These are phyloP conservation scores for Melieria omissa DNA, from an alignment of 2,888 invertebrate species.

Conservation along the genomic window DNA sequence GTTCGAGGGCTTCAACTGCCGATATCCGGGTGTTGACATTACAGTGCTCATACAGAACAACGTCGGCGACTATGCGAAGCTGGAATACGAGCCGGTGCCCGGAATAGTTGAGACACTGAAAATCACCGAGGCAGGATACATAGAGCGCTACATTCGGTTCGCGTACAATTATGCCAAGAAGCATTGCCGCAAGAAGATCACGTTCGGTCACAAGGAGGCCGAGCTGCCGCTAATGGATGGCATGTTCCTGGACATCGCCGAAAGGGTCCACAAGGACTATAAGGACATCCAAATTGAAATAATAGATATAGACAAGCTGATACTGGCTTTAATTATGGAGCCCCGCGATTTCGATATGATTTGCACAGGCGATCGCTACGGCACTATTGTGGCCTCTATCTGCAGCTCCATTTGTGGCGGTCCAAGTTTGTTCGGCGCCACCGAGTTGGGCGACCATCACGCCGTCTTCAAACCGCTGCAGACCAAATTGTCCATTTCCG, in stretches of 20 bases:
- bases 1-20: conserved; percentile 53
- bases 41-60: conserved; percentile 56
- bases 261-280: conserved; percentile 36
- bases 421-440: conserved; percentile 53
- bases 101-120: conserved; percentile 59
- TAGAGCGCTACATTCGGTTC: conserved; percentile 48
- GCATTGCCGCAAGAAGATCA: conserved; percentile 48
- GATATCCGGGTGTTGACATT: conserved; percentile 50
- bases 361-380: conserved; percentile 55
- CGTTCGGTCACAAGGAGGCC: conserved; percentile 52
- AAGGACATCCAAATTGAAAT: conserved; percentile 49
- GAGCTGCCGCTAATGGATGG: conserved; percentile 56
- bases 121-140: conserved; percentile 41
- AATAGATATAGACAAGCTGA: conserved; percentile 48
- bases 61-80: conserved; percentile 53
- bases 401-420: conserved; percentile 56
- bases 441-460: conserved; percentile 53
- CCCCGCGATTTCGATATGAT: conserved; percentile 55
- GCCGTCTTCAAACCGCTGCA: conserved; percentile 61
- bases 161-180: conserved; percentile 48
- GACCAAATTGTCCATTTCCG: conserved; percentile 54
- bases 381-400: conserved; percentile 54
- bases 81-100: conserved; percentile 58
- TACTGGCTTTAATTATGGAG: conserved; percentile 45
- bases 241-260: conserved; percentile 46